A percentile compares a stretch with the other conserved stretches of the same genome.
These are phyloP conservation scores for Pecten maximus DNA, from an alignment of 2,888 invertebrate genomes.

Conservation along the genomic window DNA sequence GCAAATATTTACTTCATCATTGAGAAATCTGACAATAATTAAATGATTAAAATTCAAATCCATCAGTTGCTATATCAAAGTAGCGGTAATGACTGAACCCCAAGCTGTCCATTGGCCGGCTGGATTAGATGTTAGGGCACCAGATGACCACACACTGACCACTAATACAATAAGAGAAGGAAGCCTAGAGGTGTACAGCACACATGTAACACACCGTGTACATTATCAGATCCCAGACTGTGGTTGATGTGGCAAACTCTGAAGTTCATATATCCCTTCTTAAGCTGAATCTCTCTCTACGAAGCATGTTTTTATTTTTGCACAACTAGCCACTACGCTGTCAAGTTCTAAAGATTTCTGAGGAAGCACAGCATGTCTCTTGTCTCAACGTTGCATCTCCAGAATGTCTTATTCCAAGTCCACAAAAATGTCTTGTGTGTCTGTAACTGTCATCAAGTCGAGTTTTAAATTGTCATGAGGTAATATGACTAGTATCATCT, in stretches of 20 bases:
- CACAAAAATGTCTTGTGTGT: neutral
- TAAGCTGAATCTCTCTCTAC: neutral
- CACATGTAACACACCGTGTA: neutral
- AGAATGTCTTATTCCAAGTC: neutral
- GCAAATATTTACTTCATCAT: neutral
- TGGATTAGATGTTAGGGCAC: conserved; percentile 29
- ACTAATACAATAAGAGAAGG: conserved; percentile 17
- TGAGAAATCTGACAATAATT: neutral
- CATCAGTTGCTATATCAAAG: neutral
- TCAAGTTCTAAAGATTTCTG: neutral
- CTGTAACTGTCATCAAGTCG: neutral
- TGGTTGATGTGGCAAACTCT: conserved; percentile 15
- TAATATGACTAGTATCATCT: neutral
- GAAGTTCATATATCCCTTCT: neutral
- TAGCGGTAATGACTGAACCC: neutral
- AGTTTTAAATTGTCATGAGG: neutral
- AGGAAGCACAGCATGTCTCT: conserved; percentile 10
- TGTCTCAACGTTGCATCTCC: neutral
- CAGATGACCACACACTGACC: conserved; percentile 19
- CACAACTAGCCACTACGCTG: neutral
- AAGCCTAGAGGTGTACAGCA: conserved; percentile 30
- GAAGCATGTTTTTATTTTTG: neutral
- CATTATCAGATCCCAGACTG: conserved; percentile 1
- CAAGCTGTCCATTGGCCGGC: conserved; percentile 18
- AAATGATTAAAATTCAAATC: neutral